These are phyloP conservation scores for Leptinotarsa texana DNA, from an alignment of 1,140 invertebrate genomes.

Conservation along the genomic window DNA sequence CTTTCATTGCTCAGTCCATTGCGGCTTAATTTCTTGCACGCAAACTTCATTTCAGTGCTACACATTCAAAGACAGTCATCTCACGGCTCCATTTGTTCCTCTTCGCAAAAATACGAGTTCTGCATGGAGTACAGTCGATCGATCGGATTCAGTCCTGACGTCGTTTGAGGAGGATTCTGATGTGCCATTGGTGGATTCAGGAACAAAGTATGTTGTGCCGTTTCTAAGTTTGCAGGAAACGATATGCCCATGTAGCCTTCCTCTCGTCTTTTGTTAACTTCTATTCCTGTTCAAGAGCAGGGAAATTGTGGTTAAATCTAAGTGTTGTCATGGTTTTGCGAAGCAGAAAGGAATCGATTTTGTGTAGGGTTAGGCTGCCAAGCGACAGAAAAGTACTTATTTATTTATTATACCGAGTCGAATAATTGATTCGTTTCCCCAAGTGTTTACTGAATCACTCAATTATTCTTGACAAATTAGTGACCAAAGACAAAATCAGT, in stretches of 20 bases:
- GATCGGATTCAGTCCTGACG: constrained; percentile 62
- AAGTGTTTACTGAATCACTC: too few species aligned
- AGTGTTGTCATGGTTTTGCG: not conserved
- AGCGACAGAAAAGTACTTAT: too few species aligned
- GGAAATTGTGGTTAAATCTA: constrained; percentile 14
- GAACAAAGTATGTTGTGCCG: constrained; percentile 42
- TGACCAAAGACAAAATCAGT: too few species aligned
- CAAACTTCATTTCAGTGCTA: not conserved
- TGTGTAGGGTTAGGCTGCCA: not conserved
- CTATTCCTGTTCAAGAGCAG: constrained; percentile 30
- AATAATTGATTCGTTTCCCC: too few species aligned
- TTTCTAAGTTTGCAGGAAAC: constrained; percentile 40
- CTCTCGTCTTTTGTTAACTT: constrained; percentile 41
- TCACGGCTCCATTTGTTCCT: constrained; percentile 54
- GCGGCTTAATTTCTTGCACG: too few species aligned
- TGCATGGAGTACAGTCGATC: constrained; percentile 69
- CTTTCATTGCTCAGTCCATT: too few species aligned
- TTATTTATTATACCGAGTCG: too few species aligned
- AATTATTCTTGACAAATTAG: too few species aligned
- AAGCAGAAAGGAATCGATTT: not conserved
- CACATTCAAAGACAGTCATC: not conserved
- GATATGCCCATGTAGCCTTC: constrained; percentile 43
- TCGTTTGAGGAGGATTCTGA: constrained; percentile 44
- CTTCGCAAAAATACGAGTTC: constrained; percentile 66
- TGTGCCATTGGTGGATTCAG: constrained; percentile 49